A percentile compares a stretch with the other conserved stretches of the same genome.
Conservation (phyloP, 1,140 invertebrate species). For the Tetramorium parvispinum region DNA sequence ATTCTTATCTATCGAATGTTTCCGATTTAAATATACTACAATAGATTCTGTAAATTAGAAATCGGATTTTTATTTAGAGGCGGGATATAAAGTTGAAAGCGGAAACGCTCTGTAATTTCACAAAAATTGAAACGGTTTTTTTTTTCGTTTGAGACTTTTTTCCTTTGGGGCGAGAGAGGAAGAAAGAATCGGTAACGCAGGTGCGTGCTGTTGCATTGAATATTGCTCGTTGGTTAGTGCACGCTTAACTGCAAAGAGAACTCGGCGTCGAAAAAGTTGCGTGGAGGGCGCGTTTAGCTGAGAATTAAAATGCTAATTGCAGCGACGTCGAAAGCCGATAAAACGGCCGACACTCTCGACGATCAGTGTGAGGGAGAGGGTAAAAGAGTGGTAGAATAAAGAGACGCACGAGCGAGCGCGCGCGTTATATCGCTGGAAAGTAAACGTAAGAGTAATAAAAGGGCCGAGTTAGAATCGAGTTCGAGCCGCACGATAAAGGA, state of each 20-base stretch:
- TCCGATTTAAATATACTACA: background rate
- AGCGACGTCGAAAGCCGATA: constrained; percentile 61
- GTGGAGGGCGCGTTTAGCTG: constrained; percentile 47
- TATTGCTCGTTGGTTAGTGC: constrained; percentile 50
- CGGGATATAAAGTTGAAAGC: background rate
- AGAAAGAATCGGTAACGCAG: constrained; percentile 13
- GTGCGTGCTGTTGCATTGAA: constrained; percentile 53
- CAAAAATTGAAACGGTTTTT: background rate
- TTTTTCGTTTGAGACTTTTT: background rate
- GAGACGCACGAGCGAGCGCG: background rate
- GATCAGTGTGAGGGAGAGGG: background rate
- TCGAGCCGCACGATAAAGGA: constrained; percentile 26
- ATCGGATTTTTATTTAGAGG: background rate
- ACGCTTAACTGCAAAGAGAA: constrained; percentile 33
- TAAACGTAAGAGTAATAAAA: constrained; percentile 60
- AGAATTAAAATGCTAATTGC: constrained; percentile 63
- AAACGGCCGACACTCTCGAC: constrained; percentile 54
- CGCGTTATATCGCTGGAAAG: constrained; percentile 54
- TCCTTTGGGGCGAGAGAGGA: too few relatives aligned
- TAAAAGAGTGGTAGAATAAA: background rate
- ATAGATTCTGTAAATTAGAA: background rate
- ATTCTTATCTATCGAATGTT: background rate
- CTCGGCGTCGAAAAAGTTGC: constrained; percentile 24
- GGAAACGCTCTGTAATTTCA: background rate
- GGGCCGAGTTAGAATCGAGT: constrained; percentile 52